Conservation (phyloP, 2,797 vertebrate genomes). For the Bradypus variegatus region DNA sequence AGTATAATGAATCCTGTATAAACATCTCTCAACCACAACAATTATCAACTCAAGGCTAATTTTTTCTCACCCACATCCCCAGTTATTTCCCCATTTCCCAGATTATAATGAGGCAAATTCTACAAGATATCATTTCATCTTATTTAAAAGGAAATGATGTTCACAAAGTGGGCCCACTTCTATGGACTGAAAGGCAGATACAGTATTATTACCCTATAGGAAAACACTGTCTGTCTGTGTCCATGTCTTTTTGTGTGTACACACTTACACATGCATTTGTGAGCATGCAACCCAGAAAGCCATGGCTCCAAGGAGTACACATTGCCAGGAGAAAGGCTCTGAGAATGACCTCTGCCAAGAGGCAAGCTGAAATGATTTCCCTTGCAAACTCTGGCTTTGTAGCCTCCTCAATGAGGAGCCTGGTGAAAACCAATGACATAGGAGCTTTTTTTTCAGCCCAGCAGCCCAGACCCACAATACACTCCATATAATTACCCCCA, state of each 20-base stretch:
- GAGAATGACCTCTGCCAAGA: slow-evolving; percentile 28
- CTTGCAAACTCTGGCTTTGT: slow-evolving; percentile 50
- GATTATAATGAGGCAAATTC: not conserved
- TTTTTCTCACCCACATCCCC: not conserved
- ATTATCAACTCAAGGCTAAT: not conserved
- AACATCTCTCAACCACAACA: not conserved
- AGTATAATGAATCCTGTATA: not conserved
- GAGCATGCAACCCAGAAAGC: not conserved
- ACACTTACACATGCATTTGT: not conserved
- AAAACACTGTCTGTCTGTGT: not conserved
- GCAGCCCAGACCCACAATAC: not conserved
- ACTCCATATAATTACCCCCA: not conserved
- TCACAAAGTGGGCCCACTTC: not conserved
- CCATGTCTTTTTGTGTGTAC: not conserved
- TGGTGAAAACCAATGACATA: not conserved
- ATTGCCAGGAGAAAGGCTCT: not conserved
- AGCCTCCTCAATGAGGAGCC: not conserved
- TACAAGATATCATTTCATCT: not conserved
- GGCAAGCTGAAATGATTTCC: slow-evolving; percentile 47
- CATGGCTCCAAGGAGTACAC: not conserved
- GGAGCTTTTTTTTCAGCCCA: not conserved
- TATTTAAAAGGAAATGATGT: not conserved
- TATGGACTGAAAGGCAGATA: not conserved
- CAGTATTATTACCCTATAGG: not conserved
- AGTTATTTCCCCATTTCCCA: not conserved